Evolutionary conservation across 2,797 vertebrate species (phyloP).

Genomic region (Calcarius lapponicus): DNA sequence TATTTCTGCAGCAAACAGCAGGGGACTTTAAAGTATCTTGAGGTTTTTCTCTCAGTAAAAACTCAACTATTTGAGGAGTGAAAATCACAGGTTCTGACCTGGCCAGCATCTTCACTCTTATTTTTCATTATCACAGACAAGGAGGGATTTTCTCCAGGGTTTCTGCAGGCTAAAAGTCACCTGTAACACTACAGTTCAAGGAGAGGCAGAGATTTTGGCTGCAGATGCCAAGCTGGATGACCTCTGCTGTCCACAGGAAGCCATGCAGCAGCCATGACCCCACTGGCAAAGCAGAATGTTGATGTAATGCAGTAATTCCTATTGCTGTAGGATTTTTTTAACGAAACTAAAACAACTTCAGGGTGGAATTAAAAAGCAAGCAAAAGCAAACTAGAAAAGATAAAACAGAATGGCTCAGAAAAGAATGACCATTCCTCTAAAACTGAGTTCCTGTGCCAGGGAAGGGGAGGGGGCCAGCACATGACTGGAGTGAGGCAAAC

Average conservation of each 20-base stretch:
- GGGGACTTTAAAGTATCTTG: rapidly evolving
- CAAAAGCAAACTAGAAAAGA: neutral
- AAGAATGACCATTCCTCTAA: neutral
- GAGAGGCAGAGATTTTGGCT: neutral
- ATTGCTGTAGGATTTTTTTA: neutral
- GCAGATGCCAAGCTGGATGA: neutral
- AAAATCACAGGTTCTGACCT: neutral
- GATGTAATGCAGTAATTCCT: neutral
- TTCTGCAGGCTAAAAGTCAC: neutral
- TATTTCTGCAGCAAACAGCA: neutral
- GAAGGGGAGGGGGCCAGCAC: neutral
- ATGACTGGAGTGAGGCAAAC: rapidly evolving
- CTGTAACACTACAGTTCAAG: neutral
- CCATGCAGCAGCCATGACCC: neutral
- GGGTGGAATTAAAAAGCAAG: neutral
- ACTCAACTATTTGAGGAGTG: neutral
- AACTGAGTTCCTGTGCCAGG: neutral
- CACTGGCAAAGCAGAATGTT: neutral
- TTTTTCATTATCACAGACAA: neutral
- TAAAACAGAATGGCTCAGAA: neutral
- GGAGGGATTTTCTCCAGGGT: neutral
- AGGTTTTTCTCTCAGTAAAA: neutral
- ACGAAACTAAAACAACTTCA: neutral
- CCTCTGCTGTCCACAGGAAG: neutral
- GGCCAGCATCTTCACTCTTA: neutral